Base-by-base conservation (phyloP, 2,888 invertebrate species). In the Conus canariensis region DNA sequence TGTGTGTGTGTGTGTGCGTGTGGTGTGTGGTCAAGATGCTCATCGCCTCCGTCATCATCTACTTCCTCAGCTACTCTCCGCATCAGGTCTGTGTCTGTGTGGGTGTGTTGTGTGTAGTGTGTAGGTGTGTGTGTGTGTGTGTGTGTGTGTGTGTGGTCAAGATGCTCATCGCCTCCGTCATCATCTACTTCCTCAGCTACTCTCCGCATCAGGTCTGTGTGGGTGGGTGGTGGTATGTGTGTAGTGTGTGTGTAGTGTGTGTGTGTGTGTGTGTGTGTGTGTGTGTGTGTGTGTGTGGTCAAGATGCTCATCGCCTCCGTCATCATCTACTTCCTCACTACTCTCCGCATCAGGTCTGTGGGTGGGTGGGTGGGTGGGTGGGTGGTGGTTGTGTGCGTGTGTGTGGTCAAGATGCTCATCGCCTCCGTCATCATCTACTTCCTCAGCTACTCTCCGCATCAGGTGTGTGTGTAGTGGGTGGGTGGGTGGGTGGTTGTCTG, bases 321-420 rank as follows among this genome's bases (percentile, higher is more conserved):
- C 30, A 30, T 30, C 30, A 30, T 30, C 30, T 30, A 30, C 30
- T 30, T 30, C 30, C 30, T 30, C 30, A 30, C 30, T 30, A 30
- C 30, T 30, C 30, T 30, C 30, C 30, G 30, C 30, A 0, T 30
- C 30, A 30, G 30, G 30, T 30, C 30, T 30, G 30, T 30, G 30
- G 0, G 30, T 30, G 30, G 0, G 30, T 30, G 70, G 16, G 70
- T 14, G 16, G 70, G 70, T 70, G 70, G 70, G 0, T 14, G 2
- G 30, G 70, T 4, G 3, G 70, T 60, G 60, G 8, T 14, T 4
- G 70, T 4, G 70, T 70, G 12, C 5, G 9, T 10, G 67, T 67
- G 67, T 7, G 96, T 97, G n/a, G 96, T 97, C 77, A 96, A 96
- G 92, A 97, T 97, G 96, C 94, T 97, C 64, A 95, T 96, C 16